Percentiles rank a stretch among this genome's conserved stretches.
Evolutionary conservation across 1,140 invertebrate genomes (phyloP).

Genomic region (Panulirus ornatus): DNA sequence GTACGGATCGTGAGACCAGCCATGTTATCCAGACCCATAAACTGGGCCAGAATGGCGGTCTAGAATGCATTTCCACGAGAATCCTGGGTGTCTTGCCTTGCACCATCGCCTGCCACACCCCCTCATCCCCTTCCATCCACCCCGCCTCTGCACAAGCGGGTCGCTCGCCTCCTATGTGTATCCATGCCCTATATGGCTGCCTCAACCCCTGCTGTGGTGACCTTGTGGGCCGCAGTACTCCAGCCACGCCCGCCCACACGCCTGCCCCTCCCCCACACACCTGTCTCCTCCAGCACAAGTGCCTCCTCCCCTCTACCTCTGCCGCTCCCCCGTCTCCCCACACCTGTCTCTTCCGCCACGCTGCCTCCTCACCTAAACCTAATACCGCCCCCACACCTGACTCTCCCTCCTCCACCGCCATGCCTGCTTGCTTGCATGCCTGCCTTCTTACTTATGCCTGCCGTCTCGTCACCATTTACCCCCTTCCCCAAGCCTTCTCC

Average conservation of each 20-base stretch:
- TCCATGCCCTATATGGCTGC: neutral
- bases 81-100: neutral
- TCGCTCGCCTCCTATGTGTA: neutral
- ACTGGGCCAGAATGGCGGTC: too few relatives aligned
- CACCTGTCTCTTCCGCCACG: neutral
- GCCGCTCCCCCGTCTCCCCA: neutral
- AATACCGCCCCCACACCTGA: neutral
- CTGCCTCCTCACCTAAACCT: neutral
- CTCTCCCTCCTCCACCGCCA: neutral
- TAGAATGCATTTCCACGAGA: too few relatives aligned
- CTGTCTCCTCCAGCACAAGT: neutral
- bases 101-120: neutral
- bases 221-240: too few relatives aligned
- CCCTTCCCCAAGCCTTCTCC: neutral
- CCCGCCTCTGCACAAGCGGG: neutral
- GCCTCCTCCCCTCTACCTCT: neutral
- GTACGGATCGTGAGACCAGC: too few relatives aligned
- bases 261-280: neutral
- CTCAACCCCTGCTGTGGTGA: too few relatives aligned
- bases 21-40: too few relatives aligned
- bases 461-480: neutral
- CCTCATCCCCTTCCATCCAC: neutral
- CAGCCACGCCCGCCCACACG: neutral
- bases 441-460: neutral
- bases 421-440: too few relatives aligned